phyloP scores from a whole-genome alignment of 2,888 invertebrate genomes.

The Terebella lapidaria region DNA sequence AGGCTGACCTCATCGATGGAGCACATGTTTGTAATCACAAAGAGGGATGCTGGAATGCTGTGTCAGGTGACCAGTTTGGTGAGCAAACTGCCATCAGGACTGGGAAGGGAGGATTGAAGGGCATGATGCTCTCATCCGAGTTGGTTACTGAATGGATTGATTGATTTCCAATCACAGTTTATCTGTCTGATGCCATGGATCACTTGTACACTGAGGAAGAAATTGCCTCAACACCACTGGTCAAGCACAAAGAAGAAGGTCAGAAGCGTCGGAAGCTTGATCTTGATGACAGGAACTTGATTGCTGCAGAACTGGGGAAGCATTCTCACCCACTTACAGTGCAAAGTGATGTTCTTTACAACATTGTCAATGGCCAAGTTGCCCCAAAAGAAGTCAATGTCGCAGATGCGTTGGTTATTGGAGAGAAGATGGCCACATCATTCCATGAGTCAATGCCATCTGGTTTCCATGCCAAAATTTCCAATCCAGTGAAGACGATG shows the following conservation, averaged over 20 bases:
- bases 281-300: background rate
- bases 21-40: conserved; percentile 1
- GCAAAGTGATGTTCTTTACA: background rate
- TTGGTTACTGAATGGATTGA: conserved; percentile 1
- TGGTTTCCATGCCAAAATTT: conserved; percentile 1
- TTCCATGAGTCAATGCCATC: background rate
- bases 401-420: background rate
- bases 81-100: conserved; percentile 3
- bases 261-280: background rate
- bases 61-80: conserved; percentile 8
- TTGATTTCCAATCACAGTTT: background rate
- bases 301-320: conserved; percentile 1
- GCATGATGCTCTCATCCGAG: background rate
- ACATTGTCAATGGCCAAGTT: conserved; percentile 4
- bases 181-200: background rate
- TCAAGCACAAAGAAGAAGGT: conserved; percentile 3
- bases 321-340: background rate
- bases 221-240: background rate
- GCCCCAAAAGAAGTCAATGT: conserved; percentile 7
- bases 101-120: background rate
- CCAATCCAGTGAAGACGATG: background rate
- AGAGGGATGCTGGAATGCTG: background rate
- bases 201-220: background rate
- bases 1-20: background rate
- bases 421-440: conserved; percentile 5